phyloP scores from a whole-genome alignment of 2,888 invertebrate species.

The Scelioninae gen. 2 region DNA sequence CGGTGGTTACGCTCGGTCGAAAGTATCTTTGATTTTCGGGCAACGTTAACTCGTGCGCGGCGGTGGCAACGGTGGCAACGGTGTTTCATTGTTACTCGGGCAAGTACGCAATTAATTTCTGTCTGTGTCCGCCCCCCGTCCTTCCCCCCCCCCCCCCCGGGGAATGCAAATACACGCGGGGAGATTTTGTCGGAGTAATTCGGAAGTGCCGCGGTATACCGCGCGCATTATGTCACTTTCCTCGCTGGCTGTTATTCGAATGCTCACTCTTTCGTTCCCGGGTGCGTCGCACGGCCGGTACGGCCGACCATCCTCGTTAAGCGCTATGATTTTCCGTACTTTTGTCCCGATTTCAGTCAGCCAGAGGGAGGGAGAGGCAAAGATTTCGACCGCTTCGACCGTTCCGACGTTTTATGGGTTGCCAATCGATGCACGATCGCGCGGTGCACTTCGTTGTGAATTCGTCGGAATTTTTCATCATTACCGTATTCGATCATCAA shows the following conservation, averaged over 20 bases:
- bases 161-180: constrained; percentile 71
- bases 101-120: constrained; percentile 73
- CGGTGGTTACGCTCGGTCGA: constrained; percentile 61
- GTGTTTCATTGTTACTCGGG: constrained; percentile 68
- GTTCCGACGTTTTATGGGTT: no score
- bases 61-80: constrained; percentile 58
- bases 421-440: no score
- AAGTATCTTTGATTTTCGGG: constrained; percentile 68
- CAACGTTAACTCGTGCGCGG: constrained; percentile 57
- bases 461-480: no score
- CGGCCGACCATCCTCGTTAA: constrained; percentile 11
- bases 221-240: constrained; percentile 71
- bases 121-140: constrained; percentile 68
- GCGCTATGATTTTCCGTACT: constrained; percentile 44
- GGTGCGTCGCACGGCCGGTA: constrained; percentile 18
- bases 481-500: no score
- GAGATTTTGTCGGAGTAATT: constrained; percentile 72
- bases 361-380: no score
- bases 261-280: constrained; percentile 61
- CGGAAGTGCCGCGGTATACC: constrained; percentile 72
- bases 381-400: no score
- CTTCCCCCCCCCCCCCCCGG: constrained; percentile 67
- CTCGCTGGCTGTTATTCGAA: constrained; percentile 58
- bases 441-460: no score
- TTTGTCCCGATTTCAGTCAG: constrained; percentile 29